Evolutionary conservation across 2,113 vertebrate species (phyloP).

Genomic region (Halichoeres trimaculatus): DNA sequence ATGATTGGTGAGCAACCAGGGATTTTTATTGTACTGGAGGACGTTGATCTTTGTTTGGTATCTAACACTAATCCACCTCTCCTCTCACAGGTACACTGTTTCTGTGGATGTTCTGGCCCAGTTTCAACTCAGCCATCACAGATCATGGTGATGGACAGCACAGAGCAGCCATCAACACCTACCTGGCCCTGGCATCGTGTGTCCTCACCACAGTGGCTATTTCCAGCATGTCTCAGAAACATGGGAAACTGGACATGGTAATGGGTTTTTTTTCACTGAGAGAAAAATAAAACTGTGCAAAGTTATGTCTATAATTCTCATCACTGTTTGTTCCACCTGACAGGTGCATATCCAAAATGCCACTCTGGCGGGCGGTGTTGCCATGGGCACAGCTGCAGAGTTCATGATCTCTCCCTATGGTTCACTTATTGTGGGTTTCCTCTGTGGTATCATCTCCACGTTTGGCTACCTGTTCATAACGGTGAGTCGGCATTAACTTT

Average conservation of each 20-base stretch:
- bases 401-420: slow-evolving; percentile 95
- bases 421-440: slow-evolving; percentile 90
- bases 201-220: slow-evolving; percentile 90
- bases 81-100: slow-evolving; percentile 88
- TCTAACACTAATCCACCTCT: not conserved
- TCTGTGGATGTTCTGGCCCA: slow-evolving; percentile 99
- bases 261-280: not conserved
- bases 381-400: slow-evolving; percentile 92
- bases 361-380: slow-evolving; percentile 92
- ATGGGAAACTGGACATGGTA: slow-evolving; percentile 96
- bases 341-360: slow-evolving; percentile 98
- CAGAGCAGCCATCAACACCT: slow-evolving; percentile 93
- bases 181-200: slow-evolving; percentile 87
- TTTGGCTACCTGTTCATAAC: slow-evolving; percentile 89
- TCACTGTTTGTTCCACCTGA: not conserved
- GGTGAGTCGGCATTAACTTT: slow-evolving; percentile 81
- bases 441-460: slow-evolving; percentile 89
- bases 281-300: not conserved
- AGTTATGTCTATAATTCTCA: not conserved
- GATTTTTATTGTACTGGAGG: not conserved
- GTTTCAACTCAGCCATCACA: slow-evolving; percentile 94
- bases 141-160: slow-evolving; percentile 91
- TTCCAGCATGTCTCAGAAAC: slow-evolving; percentile 90
- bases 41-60: not conserved
- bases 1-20: slow-evolving; percentile 89